Evolutionary conservation across 35 echinoderm and acorn worm species (phyloP), one percentile per base, ranked within the genome.

Genomic region (Apostichopus parvimensis): DNA sequence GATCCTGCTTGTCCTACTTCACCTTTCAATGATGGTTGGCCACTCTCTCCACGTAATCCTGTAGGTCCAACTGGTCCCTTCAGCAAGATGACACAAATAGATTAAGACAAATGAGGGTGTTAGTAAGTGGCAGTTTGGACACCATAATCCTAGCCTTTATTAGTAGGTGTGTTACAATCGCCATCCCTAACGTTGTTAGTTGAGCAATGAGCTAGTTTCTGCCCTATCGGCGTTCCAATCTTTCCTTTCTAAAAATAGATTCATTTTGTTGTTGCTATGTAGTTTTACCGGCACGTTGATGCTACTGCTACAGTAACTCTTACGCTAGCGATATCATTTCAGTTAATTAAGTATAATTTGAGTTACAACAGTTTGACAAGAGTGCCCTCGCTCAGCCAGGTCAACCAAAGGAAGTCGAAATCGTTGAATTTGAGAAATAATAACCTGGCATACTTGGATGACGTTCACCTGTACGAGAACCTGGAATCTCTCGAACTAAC

Each of bases 391-490:
- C 91, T 99, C 0, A 78, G 90, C 24, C 79, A 92, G 12, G 77
- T 92, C 4, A 88, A 64, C 62, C 79, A 90, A 3, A 87, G 72
- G 21, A 92, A 94, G 55, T 82, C 95, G 4, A 91, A 96, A 53
- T 90, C 97, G 2, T 56, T 99, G 17, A 59, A 91, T 53, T 68
- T 99, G 9, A 87, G 95, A 45, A 94, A 95, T 60, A 99, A 96
- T 79, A 99, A 93, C 87, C 87, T 99, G 53, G 94, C 93, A n/a
- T 96, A 92, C 62, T 77, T 99, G 64, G 87, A 94, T 77, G 97
- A 95, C 62, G 34, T 99, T 18, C 93, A 96, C 53, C 73, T 93
- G 57, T 89, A 89, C 18, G 84, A 78, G 23, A 92, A 86, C 23
- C 80, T 99, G 52, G 82, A 93, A 26, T 92, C 77, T 9, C 89